Percentiles rank a stretch among this genome's conserved stretches.
Evolutionary conservation across 2,888 invertebrate species (phyloP).

Genomic region (Lapara coniferarum): DNA sequence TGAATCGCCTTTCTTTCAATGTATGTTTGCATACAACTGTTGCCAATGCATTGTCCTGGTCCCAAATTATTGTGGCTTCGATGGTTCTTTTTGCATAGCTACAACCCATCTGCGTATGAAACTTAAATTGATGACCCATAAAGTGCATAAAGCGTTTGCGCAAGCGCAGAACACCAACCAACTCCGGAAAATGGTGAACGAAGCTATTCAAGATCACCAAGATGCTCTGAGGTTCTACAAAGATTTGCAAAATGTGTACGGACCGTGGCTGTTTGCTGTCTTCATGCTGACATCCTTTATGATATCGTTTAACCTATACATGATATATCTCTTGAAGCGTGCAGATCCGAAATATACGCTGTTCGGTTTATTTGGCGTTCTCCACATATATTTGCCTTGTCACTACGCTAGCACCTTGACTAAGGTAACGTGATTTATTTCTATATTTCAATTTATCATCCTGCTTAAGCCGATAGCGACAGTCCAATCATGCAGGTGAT

Average conservation of each 20-base stretch:
- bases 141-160: constrained; percentile 53
- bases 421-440: constrained; percentile 49
- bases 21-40: constrained; percentile 60
- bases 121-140: constrained; percentile 57
- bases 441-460: constrained; percentile 26
- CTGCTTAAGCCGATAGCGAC: constrained; percentile 16
- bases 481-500: constrained; percentile 24
- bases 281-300: constrained; percentile 58
- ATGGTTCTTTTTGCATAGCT: constrained; percentile 68
- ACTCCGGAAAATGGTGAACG: constrained; percentile 49
- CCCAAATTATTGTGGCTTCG: constrained; percentile 62
- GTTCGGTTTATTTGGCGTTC: constrained; percentile 54
- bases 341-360: constrained; percentile 59
- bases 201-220: constrained; percentile 61
- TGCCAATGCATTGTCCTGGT: constrained; percentile 52
- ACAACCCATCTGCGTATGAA: constrained; percentile 64
- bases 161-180: constrained; percentile 45
- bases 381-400: constrained; percentile 66
- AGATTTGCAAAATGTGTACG: constrained; percentile 59
- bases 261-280: constrained; percentile 61
- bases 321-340: constrained; percentile 52
- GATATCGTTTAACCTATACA: constrained; percentile 65
- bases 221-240: constrained; percentile 55
- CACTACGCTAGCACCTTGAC: constrained; percentile 58
- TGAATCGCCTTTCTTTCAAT: constrained; percentile 62